Evolutionary conservation across 2,888 invertebrate genomes (phyloP), one percentile per base, ranked within the genome.

Genomic region (Latrodectus elegans): DNA sequence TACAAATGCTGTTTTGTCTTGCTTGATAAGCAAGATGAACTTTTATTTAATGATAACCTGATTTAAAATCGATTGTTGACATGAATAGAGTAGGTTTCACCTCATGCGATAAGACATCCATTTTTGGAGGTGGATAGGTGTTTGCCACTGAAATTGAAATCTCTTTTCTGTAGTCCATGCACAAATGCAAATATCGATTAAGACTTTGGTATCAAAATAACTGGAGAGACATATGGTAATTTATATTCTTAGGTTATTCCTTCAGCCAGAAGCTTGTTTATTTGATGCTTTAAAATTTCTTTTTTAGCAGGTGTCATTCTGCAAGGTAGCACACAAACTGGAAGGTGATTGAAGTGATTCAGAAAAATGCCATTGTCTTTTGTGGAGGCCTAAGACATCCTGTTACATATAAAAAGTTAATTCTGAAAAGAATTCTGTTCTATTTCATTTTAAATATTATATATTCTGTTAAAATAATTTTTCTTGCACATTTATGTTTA

Each of bases 221-320:
- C 2, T 55, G 55, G 55, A 55, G 6, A 55, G 3, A 8, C 2
- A 55, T 55, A 55, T 11, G 55, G 64, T 22, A 26, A 60, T 49
- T 75, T 60, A 22, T 60, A 75, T 75, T 75, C 60, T 22, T 75
- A 26, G 12, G 60, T 75, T 26, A 75, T 60, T 17, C 51, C 51
- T 17, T 55, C 11, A 14, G 10, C 60, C 12, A 17, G 60, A 11
- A 75, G 22, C 9, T 15, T n/a, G 17, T 75, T 60, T 55, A 53
- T 15, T 22, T 75, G 10, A 4, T 75, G 17, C 22, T 75, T 75
- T 17, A 75, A 64, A 51, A 75, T 8, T 4, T 60, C 64, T 75
- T 64, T 60, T 38, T 64, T 55, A 14, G 11, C 60, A 9, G 60
- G 75, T 14, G 26, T 60, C 64, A 75, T 64, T n/a, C 75, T 9